Conservation (phyloP, 2,888 invertebrate genomes). For the Liposcelis brunnea region DNA sequence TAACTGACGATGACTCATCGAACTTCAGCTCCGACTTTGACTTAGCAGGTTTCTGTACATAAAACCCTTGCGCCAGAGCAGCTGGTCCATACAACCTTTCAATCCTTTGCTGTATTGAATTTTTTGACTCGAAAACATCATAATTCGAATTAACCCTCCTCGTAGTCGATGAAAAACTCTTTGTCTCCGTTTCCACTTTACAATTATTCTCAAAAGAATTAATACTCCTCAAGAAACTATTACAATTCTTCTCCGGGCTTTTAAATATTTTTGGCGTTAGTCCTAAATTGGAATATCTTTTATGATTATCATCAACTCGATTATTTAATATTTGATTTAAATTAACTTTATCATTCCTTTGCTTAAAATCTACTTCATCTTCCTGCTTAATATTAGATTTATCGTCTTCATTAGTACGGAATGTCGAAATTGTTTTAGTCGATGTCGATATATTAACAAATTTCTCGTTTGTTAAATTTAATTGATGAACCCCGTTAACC, state of each 20-base stretch:
- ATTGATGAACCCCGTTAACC: not conserved
- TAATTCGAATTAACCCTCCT: not conserved
- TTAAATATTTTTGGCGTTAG: not conserved
- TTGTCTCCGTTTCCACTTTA: too few species aligned
- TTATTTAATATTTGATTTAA: not conserved
- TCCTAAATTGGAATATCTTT: conserved; percentile 3
- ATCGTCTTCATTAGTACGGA: too few species aligned
- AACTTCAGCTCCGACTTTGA: conserved; percentile 1
- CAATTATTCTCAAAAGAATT: conserved; percentile 4
- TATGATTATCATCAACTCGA: not conserved
- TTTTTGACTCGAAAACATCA: conserved; percentile 22
- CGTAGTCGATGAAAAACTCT: not conserved
- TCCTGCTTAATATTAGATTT: too few species aligned
- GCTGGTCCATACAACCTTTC: conserved; percentile 78
- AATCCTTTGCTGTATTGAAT: conserved; percentile 76
- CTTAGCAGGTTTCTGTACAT: conserved; percentile 27
- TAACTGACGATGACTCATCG: conserved; percentile 1
- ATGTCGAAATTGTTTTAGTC: too few species aligned
- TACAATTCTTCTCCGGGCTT: conserved; percentile 5
- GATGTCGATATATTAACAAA: not conserved
- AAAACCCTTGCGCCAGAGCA: conserved; percentile 69
- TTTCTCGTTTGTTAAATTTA: not conserved
- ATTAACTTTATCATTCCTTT: not conserved
- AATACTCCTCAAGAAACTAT: conserved; percentile 1
- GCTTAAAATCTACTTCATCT: too few species aligned